Percentiles rank a stretch among this genome's conserved stretches.
phyloP scores from a whole-genome alignment of 2,113 vertebrate species.

The Cyphomyrus discorhynchus region DNA sequence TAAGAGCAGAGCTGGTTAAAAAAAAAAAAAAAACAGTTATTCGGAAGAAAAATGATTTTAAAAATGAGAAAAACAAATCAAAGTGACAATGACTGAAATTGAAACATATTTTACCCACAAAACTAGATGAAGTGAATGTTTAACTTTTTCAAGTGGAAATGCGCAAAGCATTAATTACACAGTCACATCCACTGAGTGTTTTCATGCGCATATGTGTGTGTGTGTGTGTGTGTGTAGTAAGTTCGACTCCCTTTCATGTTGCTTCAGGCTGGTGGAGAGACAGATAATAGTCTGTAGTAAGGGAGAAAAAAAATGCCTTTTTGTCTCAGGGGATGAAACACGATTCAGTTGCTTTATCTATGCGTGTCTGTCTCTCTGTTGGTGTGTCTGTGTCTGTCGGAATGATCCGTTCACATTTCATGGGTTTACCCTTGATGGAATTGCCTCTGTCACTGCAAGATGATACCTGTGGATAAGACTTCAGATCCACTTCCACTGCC shows the following conservation, averaged over 20 bases:
- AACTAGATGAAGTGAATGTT: not conserved
- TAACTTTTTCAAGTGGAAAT: not conserved
- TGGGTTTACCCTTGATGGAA: constrained; percentile 14
- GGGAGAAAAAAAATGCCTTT: constrained; percentile 8
- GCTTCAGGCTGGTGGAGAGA: not conserved
- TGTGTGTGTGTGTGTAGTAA: not conserved
- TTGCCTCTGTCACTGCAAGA: not conserved
- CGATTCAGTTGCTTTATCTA: constrained; percentile 1
- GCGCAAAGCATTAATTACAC: not conserved
- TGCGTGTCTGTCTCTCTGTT: not conserved
- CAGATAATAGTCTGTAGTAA: not conserved
- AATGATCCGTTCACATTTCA: constrained; percentile 11
- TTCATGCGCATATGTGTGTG: not conserved
- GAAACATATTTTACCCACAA: not conserved
- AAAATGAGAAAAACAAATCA: not conserved
- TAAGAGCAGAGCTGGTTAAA: not conserved
- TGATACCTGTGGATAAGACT: constrained; percentile 9
- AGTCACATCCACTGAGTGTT: not conserved
- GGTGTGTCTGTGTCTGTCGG: constrained; percentile 3
- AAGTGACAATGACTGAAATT: not conserved
- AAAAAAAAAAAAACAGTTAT: not conserved
- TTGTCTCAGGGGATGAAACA: constrained; percentile 12
- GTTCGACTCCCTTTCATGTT: not conserved
- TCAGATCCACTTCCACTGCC: not conserved
- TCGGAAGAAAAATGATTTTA: not conserved